Percentiles rank a stretch among this genome's conserved stretches.
These are phyloP conservation scores for Drepana arcuata DNA, from an alignment of 1,140 invertebrate genomes.

Conservation along the genomic window DNA sequence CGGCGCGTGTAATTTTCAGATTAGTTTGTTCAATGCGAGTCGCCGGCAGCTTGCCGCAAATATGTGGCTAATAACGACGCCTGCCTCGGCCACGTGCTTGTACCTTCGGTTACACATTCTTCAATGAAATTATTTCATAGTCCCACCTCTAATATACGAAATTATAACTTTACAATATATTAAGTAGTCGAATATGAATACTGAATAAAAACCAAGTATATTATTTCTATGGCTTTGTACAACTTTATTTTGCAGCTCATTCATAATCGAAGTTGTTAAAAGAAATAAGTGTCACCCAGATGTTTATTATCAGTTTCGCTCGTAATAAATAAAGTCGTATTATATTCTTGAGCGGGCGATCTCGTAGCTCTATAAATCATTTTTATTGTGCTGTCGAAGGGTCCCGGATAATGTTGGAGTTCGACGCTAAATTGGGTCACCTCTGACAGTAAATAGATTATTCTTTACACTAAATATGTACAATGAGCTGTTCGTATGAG, in stretches of 20 bases:
- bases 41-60: conserved; percentile 36
- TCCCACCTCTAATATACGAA: too few species aligned
- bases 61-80: conserved; percentile 52
- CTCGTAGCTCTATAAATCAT: conserved; percentile 60
- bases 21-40: conserved; percentile 63
- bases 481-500: too few species aligned
- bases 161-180: too few species aligned
- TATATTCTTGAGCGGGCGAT: conserved; percentile 63
- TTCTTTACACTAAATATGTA: conserved; percentile 19
- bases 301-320: conserved; percentile 57
- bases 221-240: too few species aligned
- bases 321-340: conserved; percentile 63
- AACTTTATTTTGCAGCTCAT: too few species aligned
- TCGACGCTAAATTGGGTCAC: conserved; percentile 56
- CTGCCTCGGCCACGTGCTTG: conserved; percentile 4
- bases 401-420: conserved; percentile 41
- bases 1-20: conserved; percentile 60
- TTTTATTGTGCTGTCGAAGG: conserved; percentile 66
- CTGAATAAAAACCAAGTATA: too few species aligned
- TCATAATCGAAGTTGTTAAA: too few species aligned
- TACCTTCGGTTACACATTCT: too few species aligned
- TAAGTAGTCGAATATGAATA: too few species aligned
- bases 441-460: conserved; percentile 48
- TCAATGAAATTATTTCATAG: too few species aligned
- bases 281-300: conserved; percentile 35